phyloP scores from a whole-genome alignment of 2,797 vertebrate genomes.

The Rhinoraja longicauda region DNA sequence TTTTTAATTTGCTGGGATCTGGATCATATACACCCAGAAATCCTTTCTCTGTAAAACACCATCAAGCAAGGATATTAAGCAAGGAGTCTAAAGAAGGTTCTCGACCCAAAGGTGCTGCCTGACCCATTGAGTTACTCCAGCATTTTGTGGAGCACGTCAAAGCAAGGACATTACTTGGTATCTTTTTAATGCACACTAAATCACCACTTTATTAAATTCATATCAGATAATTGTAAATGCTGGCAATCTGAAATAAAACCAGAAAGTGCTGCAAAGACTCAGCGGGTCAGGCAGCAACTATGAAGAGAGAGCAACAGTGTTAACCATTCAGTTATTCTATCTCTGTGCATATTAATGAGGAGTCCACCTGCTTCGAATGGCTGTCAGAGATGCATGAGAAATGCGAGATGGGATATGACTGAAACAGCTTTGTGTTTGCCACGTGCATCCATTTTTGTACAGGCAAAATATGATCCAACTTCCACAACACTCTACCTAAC shows the following conservation, averaged over 20 bases:
- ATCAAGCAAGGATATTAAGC: conserved; percentile 40
- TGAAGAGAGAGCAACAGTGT: too few species aligned
- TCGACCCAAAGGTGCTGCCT: too few species aligned
- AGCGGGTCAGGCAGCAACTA: too few species aligned
- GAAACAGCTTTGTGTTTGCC: not conserved
- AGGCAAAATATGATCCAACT: not conserved
- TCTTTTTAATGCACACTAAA: too few species aligned
- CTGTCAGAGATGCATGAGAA: not conserved
- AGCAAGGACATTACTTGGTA: conserved; percentile 44
- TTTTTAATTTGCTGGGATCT: conserved; percentile 55
- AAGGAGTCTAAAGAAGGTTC: too few species aligned
- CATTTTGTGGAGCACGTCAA: too few species aligned
- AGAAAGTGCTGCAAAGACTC: too few species aligned
- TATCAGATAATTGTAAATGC: too few species aligned
- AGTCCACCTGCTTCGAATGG: not conserved
- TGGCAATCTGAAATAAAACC: too few species aligned
- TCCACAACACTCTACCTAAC: too few species aligned
- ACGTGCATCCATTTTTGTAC: not conserved
- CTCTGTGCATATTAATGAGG: not conserved
- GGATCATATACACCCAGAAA: conserved; percentile 69
- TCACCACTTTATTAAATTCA: not conserved
- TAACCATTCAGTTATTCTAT: not conserved
- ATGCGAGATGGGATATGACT: not conserved
- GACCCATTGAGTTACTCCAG: too few species aligned
- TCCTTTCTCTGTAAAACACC: conserved; percentile 60